These are phyloP conservation scores for Plebejus anna DNA, from an alignment of 2,888 invertebrate species.

Conservation along the genomic window DNA sequence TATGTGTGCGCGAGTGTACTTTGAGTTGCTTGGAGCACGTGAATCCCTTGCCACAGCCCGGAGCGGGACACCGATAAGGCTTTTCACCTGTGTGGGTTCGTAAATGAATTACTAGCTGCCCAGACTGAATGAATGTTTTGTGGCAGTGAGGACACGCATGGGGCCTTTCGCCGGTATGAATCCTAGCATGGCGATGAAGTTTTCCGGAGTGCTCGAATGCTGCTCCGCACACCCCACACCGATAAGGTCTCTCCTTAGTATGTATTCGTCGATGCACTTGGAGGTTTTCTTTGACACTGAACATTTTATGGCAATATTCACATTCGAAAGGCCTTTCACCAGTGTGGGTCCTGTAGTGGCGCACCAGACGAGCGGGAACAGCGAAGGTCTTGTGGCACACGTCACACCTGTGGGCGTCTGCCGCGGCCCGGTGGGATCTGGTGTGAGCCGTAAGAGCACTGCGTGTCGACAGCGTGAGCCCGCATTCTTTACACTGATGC, in stretches of 20 bases:
- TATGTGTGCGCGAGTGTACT: slow-evolving; percentile 94
- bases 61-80: slow-evolving; percentile 89
- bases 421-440: slow-evolving; percentile 63
- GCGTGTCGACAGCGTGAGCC: slow-evolving; percentile 86
- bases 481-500: slow-evolving; percentile 84
- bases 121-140: slow-evolving; percentile 95
- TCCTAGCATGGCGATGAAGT: slow-evolving; percentile 93
- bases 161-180: slow-evolving; percentile 94
- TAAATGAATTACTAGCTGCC: slow-evolving; percentile 94
- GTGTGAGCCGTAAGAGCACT: slow-evolving; percentile 88
- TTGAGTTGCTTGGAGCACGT: slow-evolving; percentile 95
- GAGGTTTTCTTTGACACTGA: slow-evolving; percentile 95
- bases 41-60: slow-evolving; percentile 93
- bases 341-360: slow-evolving; percentile 94
- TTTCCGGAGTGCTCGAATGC: slow-evolving; percentile 96
- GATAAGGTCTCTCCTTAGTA: slow-evolving; percentile 94
- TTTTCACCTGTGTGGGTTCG: slow-evolving; percentile 92
- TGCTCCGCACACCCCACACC: slow-evolving; percentile 92
- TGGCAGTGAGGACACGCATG: slow-evolving; percentile 93
- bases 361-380: slow-evolving; percentile 90
- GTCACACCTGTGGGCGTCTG: slow-evolving; percentile 92
- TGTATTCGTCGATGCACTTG: slow-evolving; percentile 94
- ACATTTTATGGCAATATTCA: slow-evolving; percentile 94
- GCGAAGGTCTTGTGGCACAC: slow-evolving; percentile 95
- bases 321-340: slow-evolving; percentile 95